These are phyloP conservation scores for Idaea straminata DNA, from an alignment of 2,888 invertebrate genomes.

Conservation along the genomic window DNA sequence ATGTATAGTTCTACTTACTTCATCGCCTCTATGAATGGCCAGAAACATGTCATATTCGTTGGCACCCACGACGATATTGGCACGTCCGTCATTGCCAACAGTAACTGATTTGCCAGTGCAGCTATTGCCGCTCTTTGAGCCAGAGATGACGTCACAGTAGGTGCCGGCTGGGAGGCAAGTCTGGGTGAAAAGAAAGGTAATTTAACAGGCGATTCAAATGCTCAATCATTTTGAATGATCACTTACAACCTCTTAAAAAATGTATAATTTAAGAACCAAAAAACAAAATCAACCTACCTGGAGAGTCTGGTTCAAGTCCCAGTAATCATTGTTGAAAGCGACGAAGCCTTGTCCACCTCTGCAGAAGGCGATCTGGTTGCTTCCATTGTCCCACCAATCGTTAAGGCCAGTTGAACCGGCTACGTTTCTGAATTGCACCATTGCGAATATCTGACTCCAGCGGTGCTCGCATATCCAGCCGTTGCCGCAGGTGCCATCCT, in stretches of 20 bases:
- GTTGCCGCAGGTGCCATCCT: slow-evolving; percentile 83
- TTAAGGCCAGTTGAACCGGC: slow-evolving; percentile 79
- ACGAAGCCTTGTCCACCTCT: slow-evolving; percentile 87
- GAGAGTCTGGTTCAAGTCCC: slow-evolving; percentile 80
- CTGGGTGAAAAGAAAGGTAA: slow-evolving; percentile 43
- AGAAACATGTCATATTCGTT: slow-evolving; percentile 83
- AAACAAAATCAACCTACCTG: slow-evolving; percentile 75
- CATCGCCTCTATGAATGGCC: slow-evolving; percentile 82
- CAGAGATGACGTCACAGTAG: slow-evolving; percentile 94
- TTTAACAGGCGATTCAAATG: no score
- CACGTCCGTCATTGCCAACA: slow-evolving; percentile 81
- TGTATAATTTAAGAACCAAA: no score
- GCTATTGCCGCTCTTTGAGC: slow-evolving; percentile 72
- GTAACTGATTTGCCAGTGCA: slow-evolving; percentile 84
- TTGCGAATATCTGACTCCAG: slow-evolving; percentile 89
- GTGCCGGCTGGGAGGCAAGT: slow-evolving; percentile 87
- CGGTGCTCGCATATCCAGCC: slow-evolving; percentile 93
- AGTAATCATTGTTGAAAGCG: slow-evolving; percentile 85
- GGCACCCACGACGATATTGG: slow-evolving; percentile 75
- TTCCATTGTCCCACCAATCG: slow-evolving; percentile 91
- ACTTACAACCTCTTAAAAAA: no score
- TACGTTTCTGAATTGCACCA: slow-evolving; percentile 88
- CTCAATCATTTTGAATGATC: no score
- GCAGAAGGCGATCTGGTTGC: slow-evolving; percentile 92
- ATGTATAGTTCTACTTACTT: slow-evolving; percentile 41